Evolutionary conservation across 1,140 invertebrate species (phyloP), one percentile per base, ranked within the genome.

Genomic region (Chelonus insularis): DNA sequence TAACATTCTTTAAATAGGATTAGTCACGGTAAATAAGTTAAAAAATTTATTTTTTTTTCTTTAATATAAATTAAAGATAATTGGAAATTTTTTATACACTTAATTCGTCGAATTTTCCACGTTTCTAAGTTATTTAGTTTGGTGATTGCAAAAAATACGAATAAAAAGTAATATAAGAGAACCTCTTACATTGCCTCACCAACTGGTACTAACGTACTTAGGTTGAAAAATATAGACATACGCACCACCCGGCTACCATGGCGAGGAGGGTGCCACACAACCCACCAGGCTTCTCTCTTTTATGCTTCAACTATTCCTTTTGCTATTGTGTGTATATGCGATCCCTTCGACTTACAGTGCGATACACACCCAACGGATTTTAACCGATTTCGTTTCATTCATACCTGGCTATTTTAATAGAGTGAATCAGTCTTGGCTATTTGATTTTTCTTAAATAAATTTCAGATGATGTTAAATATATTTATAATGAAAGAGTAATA

Each of bases 181-280:
- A 43, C 37, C 41, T 57, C 12, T 43, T 45, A 43, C 48, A 11
- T 18, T 9, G 39, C 36, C 48, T 48, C n/a, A 37, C 58, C 41
- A 45, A 60, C 48, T 60, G 50, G 48, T 54, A 60, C 58, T 60
- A 60, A 60, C 58, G 58, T 51, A 60, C 37, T 32, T 60, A 34
- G 5, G 29, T 23, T 52, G 50, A 60, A 60, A 60, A 54, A 20
- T 41, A 54, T 34, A 36, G 9, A 55, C 20, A 57, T 9, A 39
- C 16, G 32, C 39, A 39, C 57, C 47, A 60, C 57, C 57, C 57
- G 57, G 57, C 20, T 41, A 52, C 25, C 2, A 37, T 9, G 12
- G 4, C 50, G 12, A 34, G 39, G 45, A 48, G 58, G 50, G 48
- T 54, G 25, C 7, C 45, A 20, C 16, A 23, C 50, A 39, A 60